phyloP scores from a whole-genome alignment of 2,113 vertebrate species.

The Pithys albifrons region DNA sequence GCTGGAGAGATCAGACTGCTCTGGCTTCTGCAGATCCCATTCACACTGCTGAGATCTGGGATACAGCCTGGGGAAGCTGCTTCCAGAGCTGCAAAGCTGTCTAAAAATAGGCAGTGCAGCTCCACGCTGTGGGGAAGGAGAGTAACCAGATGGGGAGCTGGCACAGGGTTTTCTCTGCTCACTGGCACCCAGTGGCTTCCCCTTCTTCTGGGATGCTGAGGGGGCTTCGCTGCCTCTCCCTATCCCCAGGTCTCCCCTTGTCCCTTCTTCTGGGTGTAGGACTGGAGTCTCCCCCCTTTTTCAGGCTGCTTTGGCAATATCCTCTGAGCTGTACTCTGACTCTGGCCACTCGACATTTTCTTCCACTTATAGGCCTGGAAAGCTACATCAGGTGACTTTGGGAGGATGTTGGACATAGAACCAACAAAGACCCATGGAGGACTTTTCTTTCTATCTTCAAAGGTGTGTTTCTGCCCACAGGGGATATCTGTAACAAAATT shows the following conservation, averaged over 20 bases:
- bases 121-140: slow-evolving; percentile 37
- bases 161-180: rapidly evolving
- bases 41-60: background rate
- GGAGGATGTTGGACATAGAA: too few relatives aligned
- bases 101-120: slow-evolving; percentile 3
- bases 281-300: background rate
- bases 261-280: background rate
- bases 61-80: background rate
- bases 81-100: background rate
- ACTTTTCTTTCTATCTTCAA: background rate
- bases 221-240: rapidly evolving
- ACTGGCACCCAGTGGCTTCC: background rate
- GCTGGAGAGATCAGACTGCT: background rate
- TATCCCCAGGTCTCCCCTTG: background rate
- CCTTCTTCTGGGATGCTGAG: background rate
- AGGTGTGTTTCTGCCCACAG: background rate
- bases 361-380: background rate
- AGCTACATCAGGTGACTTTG: background rate
- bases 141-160: background rate
- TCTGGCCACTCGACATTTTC: background rate
- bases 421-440: rapidly evolving
- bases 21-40: background rate
- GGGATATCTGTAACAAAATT: background rate
- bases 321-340: background rate
- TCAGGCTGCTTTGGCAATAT: background rate